A percentile compares a stretch with the other conserved stretches of the same genome.
Conservation (phyloP, 2,888 invertebrate genomes). For the Pemphredon lugubris region DNA sequence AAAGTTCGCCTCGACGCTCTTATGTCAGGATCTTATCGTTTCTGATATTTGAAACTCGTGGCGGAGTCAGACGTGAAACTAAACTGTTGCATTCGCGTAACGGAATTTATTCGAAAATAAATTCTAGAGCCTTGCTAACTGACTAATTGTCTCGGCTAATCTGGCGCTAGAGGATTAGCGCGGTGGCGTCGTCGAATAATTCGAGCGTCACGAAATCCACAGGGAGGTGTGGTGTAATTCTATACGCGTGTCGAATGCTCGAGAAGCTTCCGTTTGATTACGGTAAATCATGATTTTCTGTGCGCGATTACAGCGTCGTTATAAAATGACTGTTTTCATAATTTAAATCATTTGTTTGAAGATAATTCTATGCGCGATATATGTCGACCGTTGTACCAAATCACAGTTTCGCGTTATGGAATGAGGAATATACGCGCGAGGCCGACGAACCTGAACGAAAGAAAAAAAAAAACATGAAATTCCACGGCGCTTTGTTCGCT, state of each 20-base stretch:
- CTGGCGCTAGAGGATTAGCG: slow-evolving; percentile 17
- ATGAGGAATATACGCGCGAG: not conserved
- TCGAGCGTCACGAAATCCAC: slow-evolving; percentile 8
- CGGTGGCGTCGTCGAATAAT: slow-evolving; percentile 30
- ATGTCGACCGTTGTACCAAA: not conserved
- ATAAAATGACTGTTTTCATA: no score
- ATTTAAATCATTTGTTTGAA: no score
- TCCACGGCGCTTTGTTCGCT: not conserved
- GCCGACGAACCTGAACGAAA: not conserved
- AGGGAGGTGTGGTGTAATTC: slow-evolving; percentile 17
- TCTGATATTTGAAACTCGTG: no score
- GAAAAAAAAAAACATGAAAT: not conserved
- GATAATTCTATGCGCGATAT: not conserved
- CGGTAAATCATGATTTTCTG: no score
- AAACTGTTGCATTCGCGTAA: no score
- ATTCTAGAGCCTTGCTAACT: no score
- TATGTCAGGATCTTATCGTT: no score
- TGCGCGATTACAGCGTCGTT: no score
- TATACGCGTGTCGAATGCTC: slow-evolving; percentile 26
- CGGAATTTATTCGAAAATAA: no score
- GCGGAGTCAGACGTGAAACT: no score
- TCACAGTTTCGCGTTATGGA: not conserved
- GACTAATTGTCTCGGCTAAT: no score
- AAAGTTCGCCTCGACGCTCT: no score
- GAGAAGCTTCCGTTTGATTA: slow-evolving; percentile 33